phyloP scores from a whole-genome alignment of 2,113 vertebrate genomes.

The Montifringilla adamsi region DNA sequence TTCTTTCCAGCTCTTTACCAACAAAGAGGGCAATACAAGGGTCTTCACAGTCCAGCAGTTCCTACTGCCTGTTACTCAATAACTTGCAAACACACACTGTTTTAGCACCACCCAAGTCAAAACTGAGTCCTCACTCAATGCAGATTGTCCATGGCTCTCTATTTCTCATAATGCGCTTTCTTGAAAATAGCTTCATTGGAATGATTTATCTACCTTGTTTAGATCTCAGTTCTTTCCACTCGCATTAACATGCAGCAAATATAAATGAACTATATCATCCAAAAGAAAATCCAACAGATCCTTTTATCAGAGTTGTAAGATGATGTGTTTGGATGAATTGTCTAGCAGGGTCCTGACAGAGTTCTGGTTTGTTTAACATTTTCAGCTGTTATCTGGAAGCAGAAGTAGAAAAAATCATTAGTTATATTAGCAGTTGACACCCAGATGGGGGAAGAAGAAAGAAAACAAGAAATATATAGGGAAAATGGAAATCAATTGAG shows the following conservation, averaged over 20 bases:
- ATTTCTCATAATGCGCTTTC: neutral
- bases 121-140: conserved; percentile 1
- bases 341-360: neutral
- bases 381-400: conserved; percentile 32
- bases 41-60: neutral
- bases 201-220: neutral
- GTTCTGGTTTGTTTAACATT: conserved; percentile 32
- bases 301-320: conserved; percentile 38
- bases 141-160: neutral
- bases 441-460: neutral
- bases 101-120: neutral
- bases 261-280: neutral
- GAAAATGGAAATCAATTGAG: neutral
- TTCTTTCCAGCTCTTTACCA: neutral
- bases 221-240: conserved; percentile 35
- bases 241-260: neutral
- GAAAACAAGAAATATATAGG: neutral
- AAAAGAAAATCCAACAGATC: conserved; percentile 13
- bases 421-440: neutral
- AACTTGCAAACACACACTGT: neutral
- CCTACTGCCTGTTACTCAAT: neutral
- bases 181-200: conserved; percentile 4
- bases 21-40: neutral
- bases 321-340: neutral
- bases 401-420: conserved; percentile 31